Evolutionary conservation across 2,797 vertebrate genomes (phyloP).

Genomic region (Coilia nasus): DNA sequence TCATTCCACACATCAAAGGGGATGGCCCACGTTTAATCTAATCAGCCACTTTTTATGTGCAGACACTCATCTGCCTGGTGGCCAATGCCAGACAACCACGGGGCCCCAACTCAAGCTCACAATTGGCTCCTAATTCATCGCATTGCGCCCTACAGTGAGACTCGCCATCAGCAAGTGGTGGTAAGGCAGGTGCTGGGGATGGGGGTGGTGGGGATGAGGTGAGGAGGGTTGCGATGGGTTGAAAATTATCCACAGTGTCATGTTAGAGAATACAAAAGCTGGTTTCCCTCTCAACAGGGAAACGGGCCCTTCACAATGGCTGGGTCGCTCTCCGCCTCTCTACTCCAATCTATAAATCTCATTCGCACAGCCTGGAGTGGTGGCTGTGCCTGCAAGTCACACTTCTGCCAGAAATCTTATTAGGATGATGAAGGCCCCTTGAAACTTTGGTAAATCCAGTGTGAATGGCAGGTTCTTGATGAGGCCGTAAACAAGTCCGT

Average conservation of each 20-base stretch:
- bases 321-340: not conserved
- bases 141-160: not conserved
- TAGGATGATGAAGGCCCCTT: not conserved
- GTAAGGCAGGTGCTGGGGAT: not conserved
- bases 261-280: not conserved
- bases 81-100: conserved; percentile 31
- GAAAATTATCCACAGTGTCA: not conserved
- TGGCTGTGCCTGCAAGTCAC: not conserved
- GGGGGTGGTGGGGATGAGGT: not conserved
- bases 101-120: conserved; percentile 34
- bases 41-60: conserved; percentile 51
- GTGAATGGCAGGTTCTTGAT: not conserved
- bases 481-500: not conserved
- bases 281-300: not conserved
- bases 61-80: conserved; percentile 47
- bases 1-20: conserved; percentile 48
- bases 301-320: not conserved
- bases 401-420: conserved; percentile 26
- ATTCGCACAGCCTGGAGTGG: not conserved
- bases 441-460: conserved; percentile 27
- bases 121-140: conserved; percentile 44
- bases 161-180: not conserved
- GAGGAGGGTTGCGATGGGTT: not conserved
- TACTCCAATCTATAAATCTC: not conserved
- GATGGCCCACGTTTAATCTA: conserved; percentile 46